Evolutionary conservation across 2,888 invertebrate genomes (phyloP), one percentile per base, ranked within the genome.

Genomic region (Ptychoptera albimana): DNA sequence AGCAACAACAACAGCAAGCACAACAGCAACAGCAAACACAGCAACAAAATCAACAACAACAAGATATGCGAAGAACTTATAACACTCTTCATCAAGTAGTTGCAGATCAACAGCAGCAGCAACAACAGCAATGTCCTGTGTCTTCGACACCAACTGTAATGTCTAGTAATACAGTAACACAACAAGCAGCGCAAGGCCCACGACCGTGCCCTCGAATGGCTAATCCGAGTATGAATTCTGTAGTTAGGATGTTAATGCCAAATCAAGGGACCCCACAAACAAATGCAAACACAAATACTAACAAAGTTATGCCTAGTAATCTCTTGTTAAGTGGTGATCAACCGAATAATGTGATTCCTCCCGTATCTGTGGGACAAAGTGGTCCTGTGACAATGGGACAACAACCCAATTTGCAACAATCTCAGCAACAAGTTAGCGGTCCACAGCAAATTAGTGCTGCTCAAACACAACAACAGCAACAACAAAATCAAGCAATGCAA

Each of bases 121-220:
- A 42, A 13, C 53, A 44, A 34, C 54, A 58, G 55, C 57, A 58
- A 39, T 57, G 57, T 23, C 52, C 56, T 14, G 53, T 57, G 1
- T 55, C 56, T 16, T 50, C 53, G 11, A 50, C 57, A 11, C 51
- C 54, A 31, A 56, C 50, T 42, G 55, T 57, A 46, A 43, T 58
- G 45, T 57, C 58, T 44, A 42, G 55, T 31, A 52, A 57, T 42
- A 47, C 54, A 4, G 53, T 46, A 47, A 48, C 50, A 11, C 61
- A 61, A 16, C 60, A 60, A 37, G 53, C 61, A 29, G 49, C 52
- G 47, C 58, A 56, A 29, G 58, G 57, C 30, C 30, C 43, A 5
- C 2, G 10, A 14, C 23, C 23, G 3, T 8, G 36, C 13, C 60
- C 64, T 45, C 58, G 64, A 1, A 62, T 64, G 61, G 55, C 60